Evolutionary conservation across 30 jellyfish, hydroid and myxozoan genomes (phyloP), one percentile per base, ranked within the genome.

Genomic region (Aurelia aurita complex sp. Pacific): DNA sequence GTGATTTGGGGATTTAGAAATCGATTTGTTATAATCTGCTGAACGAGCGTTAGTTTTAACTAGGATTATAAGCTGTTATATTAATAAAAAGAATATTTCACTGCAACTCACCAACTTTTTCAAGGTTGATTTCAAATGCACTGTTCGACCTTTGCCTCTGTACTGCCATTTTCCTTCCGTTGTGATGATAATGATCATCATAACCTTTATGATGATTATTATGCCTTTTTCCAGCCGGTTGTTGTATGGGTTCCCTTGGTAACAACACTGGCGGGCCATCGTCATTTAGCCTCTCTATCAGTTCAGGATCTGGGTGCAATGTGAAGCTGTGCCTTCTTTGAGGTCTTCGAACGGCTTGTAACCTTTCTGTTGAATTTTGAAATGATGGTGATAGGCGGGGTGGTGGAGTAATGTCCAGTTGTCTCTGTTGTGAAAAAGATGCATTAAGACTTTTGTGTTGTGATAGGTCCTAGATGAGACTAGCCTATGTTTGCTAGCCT

Each of bases 311-410:
- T 53, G 68, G 85, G 61, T 59, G 52, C 38, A 43, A 36, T 17
- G 77, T 9, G 1, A 33, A 18, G 84, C 91, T 81, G 79, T 81
- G 67, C 16, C 84, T 51, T 53, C 83, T 52, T 52, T 74, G 67
- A 4, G 85, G 91, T 19, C 57, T 43, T 9, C 36, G 54, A 5
- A 3, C 1, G 12, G 43, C 69, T 13, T 61, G 64, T 5, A 40
- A 46, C 34, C 91, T 69, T 75, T 82, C 91, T 11, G 60, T 79
- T n/a, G 91, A 82, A 54, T 23, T 42, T 71, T 82, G 91, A 36
- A 82, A 82, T 33, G 83, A 69, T 4, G 91, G 91, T 10, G 91
- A 82, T 18, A 82, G 64, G n/a, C 85, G 53, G 23, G 91, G 91
- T 9, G 91, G 91, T 33, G 91, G 91, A 18, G 91, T 70, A 23